Evolutionary conservation across 2,113 vertebrate genomes (phyloP), one percentile per base, ranked within the genome.

Genomic region (Strigops habroptila): DNA sequence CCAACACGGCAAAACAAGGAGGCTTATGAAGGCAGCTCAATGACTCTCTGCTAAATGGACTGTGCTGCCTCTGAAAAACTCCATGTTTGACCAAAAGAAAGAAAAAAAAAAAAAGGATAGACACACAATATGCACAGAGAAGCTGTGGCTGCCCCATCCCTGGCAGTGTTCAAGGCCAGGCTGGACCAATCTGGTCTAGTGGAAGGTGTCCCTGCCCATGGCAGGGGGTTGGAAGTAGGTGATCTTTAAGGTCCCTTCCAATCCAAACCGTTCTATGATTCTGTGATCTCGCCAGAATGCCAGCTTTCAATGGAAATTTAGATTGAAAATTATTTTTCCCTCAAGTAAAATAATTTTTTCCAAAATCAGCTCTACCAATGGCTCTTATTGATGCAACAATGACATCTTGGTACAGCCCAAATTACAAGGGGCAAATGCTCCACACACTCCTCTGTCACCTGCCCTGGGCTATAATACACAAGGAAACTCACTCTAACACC

Each of bases 21-120:
- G 21, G 52, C 21, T 67, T 1, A 5, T 2, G 6, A n/a, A 24
- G 1, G 10, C 6, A 0, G 53, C n/a, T 43, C 16, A 1, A 7
- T 8, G 49, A 9, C 7, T 8, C 30, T 48, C 75, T 43, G 35
- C 53, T 44, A 11, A 14, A 18, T 3, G 41, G 43, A 14, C 30
- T 10, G 43, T 13, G 46, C 48, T 63, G 35, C 44, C 64, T 60
- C 74, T 30, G 63, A 49, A 86, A 87, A 49, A 12, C 17, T 15
- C 67, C 65, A 22, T 1, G 0, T 62, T 13, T 4, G 10, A 73
- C 41, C 76, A 33, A 21, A 33, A 86, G 37, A 35, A 51, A 14
- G 7, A n/a, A n/a, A n/a, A n/a, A n/a, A 33, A 21, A 33, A 86
- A 41, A 35, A 51, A 14, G 7, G 13, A 8, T 2, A 16, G 48